Percentiles rank a stretch among this genome's conserved stretches.
phyloP scores from a whole-genome alignment of 2,113 vertebrate species.

The Crypturellus undulatus region DNA sequence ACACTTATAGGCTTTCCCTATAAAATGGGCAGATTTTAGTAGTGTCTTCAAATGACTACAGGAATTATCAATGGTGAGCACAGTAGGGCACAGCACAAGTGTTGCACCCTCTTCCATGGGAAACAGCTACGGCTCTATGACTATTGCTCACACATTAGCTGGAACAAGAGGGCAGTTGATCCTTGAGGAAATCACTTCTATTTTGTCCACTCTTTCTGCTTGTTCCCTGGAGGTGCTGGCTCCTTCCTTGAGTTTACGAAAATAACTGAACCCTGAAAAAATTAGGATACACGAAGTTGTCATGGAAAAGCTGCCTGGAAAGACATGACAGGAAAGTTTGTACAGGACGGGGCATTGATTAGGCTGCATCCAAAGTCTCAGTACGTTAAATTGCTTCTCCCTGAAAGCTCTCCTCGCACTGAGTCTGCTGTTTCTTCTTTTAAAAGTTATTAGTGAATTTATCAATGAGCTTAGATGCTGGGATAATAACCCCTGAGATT shows the following conservation, averaged over 20 bases:
- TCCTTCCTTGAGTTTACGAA: background rate
- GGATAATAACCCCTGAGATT: background rate
- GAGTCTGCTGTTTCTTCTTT: conserved; percentile 48
- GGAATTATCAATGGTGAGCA: background rate
- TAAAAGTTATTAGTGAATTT: conserved; percentile 34
- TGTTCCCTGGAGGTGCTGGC: background rate
- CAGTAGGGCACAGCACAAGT: background rate
- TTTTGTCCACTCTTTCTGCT: background rate
- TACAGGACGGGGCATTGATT: background rate
- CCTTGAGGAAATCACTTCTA: background rate
- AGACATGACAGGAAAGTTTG: background rate
- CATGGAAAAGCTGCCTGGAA: background rate
- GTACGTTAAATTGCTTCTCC: conserved; percentile 20
- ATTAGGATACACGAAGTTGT: background rate
- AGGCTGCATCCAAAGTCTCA: background rate
- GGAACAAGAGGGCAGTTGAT: background rate
- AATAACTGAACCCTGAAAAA: background rate
- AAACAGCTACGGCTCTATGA: background rate
- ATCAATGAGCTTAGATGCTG: background rate
- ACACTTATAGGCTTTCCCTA: background rate
- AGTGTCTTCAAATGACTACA: background rate
- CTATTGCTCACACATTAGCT: background rate
- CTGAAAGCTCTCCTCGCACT: conserved; percentile 44
- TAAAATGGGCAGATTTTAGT: background rate
- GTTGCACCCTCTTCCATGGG: background rate